A percentile compares a stretch with the other conserved stretches of the same genome.
phyloP scores from a whole-genome alignment of 2,888 invertebrate species.

The Mimachlamys varia region DNA sequence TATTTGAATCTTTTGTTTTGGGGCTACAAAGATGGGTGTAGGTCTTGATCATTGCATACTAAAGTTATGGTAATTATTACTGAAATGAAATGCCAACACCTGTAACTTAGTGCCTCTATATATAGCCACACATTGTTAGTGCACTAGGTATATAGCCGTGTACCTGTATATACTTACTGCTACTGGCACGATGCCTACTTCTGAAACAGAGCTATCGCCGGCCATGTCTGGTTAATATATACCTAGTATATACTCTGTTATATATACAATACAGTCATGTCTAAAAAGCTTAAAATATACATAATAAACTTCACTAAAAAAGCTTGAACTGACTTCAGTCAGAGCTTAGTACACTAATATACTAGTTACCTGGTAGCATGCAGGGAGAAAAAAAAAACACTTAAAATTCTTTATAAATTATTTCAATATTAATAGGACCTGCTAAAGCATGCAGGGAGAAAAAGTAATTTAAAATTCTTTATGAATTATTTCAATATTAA shows the following conservation, averaged over 20 bases:
- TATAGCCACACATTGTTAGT: slow-evolving; percentile 4
- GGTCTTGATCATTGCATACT: no score
- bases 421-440: no score
- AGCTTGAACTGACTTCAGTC: not conserved
- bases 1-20: no score
- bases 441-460: not conserved
- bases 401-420: not conserved
- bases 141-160: not conserved
- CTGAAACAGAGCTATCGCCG: not conserved
- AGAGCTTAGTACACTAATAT: not conserved
- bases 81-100: no score
- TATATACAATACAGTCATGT: no score
- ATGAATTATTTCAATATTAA: no score
- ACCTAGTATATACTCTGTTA: not conserved
- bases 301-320: not conserved
- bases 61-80: no score
- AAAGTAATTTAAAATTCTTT: not conserved
- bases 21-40: no score
- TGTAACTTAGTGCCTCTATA: not conserved
- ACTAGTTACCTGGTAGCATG: not conserved
- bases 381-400: not conserved
- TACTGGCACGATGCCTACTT: slow-evolving; percentile 24
- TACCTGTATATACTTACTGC: not conserved
- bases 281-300: not conserved
- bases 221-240: slow-evolving; percentile 6